Conservation (phyloP, 2,888 invertebrate species). For the Hydropsyche betteni region DNA sequence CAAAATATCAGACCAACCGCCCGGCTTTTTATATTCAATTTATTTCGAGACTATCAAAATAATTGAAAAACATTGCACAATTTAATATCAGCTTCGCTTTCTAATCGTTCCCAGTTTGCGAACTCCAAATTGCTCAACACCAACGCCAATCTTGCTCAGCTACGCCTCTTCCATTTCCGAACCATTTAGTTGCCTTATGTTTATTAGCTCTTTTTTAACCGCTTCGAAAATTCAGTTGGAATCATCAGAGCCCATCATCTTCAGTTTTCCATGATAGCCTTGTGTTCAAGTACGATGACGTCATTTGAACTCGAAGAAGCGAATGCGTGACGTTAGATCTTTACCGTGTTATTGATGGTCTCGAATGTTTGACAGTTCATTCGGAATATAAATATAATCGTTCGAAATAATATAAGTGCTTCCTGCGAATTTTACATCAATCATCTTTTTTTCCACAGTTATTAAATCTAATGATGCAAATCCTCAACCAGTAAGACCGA, state of each 20-base stretch:
- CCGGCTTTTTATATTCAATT: neutral
- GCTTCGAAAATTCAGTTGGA: neutral
- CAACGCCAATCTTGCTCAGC: too few species aligned
- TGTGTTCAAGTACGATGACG: slow-evolving; percentile 19
- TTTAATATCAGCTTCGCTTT: neutral
- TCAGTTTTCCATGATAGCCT: slow-evolving; percentile 9
- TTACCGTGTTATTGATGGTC: too few species aligned
- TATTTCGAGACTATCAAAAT: neutral
- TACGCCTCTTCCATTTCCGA: too few species aligned
- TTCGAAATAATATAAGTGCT: neutral
- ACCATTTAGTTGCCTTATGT: neutral
- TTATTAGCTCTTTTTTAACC: neutral
- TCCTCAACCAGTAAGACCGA: slow-evolving; percentile 30
- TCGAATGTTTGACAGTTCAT: too few species aligned
- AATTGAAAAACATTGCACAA: slow-evolving; percentile 7
- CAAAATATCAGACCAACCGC: slow-evolving; percentile 57
- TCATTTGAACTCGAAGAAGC: neutral
- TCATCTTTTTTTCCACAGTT: neutral
- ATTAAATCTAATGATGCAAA: slow-evolving; percentile 24
- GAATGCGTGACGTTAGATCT: neutral
- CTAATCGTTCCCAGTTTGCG: slow-evolving; percentile 1
- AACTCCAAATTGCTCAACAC: too few species aligned
- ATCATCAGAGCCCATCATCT: too few species aligned
- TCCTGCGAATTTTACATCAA: neutral
- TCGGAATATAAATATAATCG: too few species aligned